A percentile compares a stretch with the other conserved stretches of the same genome.
These are phyloP conservation scores for Dysmachus trigonus DNA, from an alignment of 2,888 invertebrate species.

Conservation along the genomic window DNA sequence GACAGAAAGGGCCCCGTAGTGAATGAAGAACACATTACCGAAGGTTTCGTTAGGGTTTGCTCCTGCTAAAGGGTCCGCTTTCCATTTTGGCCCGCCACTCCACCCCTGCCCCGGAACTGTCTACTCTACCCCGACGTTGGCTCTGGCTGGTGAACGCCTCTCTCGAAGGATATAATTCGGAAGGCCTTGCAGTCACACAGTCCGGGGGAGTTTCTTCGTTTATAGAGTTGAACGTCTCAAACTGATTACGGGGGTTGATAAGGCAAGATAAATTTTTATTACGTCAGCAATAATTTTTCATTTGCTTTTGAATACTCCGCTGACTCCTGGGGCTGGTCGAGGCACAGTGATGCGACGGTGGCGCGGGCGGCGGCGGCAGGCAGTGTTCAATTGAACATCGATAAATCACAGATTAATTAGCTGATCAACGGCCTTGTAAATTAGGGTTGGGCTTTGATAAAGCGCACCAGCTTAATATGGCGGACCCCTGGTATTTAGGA, in stretches of 20 bases:
- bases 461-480: background rate
- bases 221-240: slow-evolving; percentile 39
- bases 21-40: slow-evolving; percentile 37
- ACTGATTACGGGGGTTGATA: slow-evolving; percentile 44
- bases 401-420: slow-evolving; percentile 43
- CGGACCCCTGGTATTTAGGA: background rate
- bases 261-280: slow-evolving; percentile 44
- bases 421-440: slow-evolving; percentile 42
- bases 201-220: slow-evolving; percentile 14
- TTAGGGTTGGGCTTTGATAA: slow-evolving; percentile 39
- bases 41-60: background rate
- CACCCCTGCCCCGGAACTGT: background rate
- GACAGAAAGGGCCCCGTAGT: slow-evolving; percentile 13
- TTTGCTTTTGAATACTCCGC: slow-evolving; percentile 36
- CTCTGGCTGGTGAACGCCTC: background rate
- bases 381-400: slow-evolving; percentile 35
- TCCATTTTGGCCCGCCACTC: background rate
- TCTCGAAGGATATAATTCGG: slow-evolving; percentile 4
- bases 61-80: background rate
- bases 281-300: slow-evolving; percentile 45
- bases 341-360: background rate
- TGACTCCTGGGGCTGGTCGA: background rate
- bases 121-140: too few species aligned
- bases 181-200: slow-evolving; percentile 31
- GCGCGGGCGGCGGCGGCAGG: too few species aligned